A percentile compares a stretch with the other conserved stretches of the same genome.
These are phyloP conservation scores for Pristionchus maxplancki DNA, from an alignment of 2,888 invertebrate species.

Conservation along the genomic window DNA sequence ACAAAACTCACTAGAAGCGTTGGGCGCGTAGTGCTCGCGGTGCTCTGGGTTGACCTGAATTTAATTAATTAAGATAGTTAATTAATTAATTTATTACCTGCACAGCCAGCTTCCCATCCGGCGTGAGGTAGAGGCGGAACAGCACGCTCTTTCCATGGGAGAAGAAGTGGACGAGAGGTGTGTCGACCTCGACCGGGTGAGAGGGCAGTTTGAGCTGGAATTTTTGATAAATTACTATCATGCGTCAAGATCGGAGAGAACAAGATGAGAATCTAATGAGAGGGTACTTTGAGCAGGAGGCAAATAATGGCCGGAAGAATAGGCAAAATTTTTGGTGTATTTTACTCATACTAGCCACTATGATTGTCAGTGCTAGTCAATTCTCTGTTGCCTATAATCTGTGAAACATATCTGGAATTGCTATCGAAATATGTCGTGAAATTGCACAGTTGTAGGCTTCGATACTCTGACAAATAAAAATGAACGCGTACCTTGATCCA, in stretches of 20 bases:
- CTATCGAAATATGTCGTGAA: too few relatives aligned
- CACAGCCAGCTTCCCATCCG: background rate
- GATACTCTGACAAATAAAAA: too few relatives aligned
- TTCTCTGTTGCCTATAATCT: too few relatives aligned
- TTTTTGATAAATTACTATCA: background rate
- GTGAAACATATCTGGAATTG: too few relatives aligned
- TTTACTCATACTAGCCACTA: too few relatives aligned
- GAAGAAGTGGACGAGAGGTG: constrained; percentile 43
- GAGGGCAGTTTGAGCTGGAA: constrained; percentile 45
- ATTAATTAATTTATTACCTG: constrained; percentile 26
- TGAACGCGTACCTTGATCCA: constrained; percentile 51
- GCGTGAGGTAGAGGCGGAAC: constrained; percentile 37
- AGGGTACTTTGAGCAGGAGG: too few relatives aligned
- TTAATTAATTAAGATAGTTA: background rate
- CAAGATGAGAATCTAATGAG: too few relatives aligned
- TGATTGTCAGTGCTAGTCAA: too few relatives aligned
- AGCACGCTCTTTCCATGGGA: constrained; percentile 45
- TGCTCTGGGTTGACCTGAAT: constrained; percentile 29
- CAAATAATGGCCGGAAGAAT: too few relatives aligned
- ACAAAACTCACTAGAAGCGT: constrained; percentile 17
- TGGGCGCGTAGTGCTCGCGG: background rate
- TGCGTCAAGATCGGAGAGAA: too few relatives aligned
- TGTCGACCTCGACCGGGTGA: background rate
- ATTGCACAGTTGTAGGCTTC: too few relatives aligned
- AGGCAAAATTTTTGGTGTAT: too few relatives aligned